Base-by-base conservation (phyloP, 1,140 invertebrate genomes). In the Bombus impatiens region DNA sequence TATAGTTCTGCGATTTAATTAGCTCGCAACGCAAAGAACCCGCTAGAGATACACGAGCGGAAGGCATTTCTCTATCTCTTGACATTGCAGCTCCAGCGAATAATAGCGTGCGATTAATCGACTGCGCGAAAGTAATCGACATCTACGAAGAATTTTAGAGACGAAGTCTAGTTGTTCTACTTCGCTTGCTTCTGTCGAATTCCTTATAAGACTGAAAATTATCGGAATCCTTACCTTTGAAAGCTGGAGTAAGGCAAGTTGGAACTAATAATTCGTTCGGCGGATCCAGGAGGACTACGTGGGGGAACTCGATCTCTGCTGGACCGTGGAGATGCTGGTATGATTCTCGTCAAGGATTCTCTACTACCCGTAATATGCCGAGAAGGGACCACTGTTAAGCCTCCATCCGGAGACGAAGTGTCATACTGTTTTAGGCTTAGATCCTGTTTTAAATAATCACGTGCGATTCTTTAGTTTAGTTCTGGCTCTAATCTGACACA, bases 361-460 rank as follows among this genome's bases (percentile, higher is more conserved):
- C 94, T 93, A 86, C 95, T 95, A 81, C 94, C 94, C 65, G 94
- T 92, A 12, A 93, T 92, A 44, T 95, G 93, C 81, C 94, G 94
- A n/a, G 91, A 86, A 18, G 94, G 93, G 37, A 92, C 86, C 12
- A 90, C 83, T 28, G 92, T 91, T 78, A 95, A 83, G 77, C 93
- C 94, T 42, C 93, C 91, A 28, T 95, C 94, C 42, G 94, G 94
- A 18, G 94, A 91, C 35, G 94, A 94, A 10, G 92, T 92, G 44
- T 95, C 94, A 77, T 94, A 94, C 78, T 95, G 94, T 89, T 94
- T 95, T 65, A 93, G 91, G 87, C 93, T 94, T 78, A 94, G 78
- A 47, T 95, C 95, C 94, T 95, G 79, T 79, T 68, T 88, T 2
- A 75, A 88, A 85, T 35, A 77, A 74, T 22, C 59, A 78, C 44